phyloP scores from a whole-genome alignment of 2,888 invertebrate species.

The Eubasilissa splendida region DNA sequence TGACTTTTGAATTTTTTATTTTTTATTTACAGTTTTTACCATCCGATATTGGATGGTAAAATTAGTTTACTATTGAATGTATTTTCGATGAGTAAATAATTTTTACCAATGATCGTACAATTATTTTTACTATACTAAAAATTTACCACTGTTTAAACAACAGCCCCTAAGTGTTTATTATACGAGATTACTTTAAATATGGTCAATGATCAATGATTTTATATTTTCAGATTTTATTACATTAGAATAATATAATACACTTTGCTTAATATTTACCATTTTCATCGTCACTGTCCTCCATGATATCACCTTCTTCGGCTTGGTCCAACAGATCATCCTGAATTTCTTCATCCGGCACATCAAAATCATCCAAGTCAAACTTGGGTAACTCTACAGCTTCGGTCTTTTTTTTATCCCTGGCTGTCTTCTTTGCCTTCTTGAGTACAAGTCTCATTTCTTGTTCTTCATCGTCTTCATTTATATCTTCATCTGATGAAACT shows the following conservation, averaged over 20 bases:
- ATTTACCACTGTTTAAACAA: too few species aligned
- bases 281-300: slow-evolving; percentile 65
- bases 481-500: slow-evolving; percentile 60
- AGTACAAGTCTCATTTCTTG: slow-evolving; percentile 75
- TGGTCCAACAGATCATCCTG: slow-evolving; percentile 77
- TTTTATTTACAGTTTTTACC: too few species aligned
- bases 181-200: too few species aligned
- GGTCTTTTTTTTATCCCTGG: slow-evolving; percentile 68
- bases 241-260: background rate
- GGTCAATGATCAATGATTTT: too few species aligned
- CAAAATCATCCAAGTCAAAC: slow-evolving; percentile 86
- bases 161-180: too few species aligned
- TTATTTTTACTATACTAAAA: too few species aligned
- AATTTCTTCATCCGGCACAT: slow-evolving; percentile 84
- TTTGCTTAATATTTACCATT: slow-evolving; percentile 58
- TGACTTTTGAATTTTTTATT: too few species aligned
- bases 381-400: slow-evolving; percentile 74
- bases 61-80: too few species aligned
- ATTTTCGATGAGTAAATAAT: too few species aligned
- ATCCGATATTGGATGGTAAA: too few species aligned
- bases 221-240: too few species aligned
- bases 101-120: too few species aligned
- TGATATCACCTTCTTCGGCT: slow-evolving; percentile 67
- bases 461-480: slow-evolving; percentile 64
- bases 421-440: slow-evolving; percentile 72